These are phyloP conservation scores for Octomys mimax DNA, from an alignment of 2,797 vertebrate species.

Conservation along the genomic window DNA sequence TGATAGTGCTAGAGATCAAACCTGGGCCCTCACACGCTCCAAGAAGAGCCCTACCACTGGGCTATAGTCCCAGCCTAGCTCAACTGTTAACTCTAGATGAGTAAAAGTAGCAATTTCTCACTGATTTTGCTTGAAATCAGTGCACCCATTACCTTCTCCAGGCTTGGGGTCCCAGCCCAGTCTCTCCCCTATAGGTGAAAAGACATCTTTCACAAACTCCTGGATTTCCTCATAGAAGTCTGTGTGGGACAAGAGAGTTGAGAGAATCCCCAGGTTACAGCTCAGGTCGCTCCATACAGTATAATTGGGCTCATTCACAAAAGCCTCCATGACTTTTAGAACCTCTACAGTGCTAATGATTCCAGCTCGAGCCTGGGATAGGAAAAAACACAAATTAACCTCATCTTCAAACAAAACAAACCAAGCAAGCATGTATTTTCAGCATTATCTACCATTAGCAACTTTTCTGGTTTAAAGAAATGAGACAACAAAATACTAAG, in stretches of 20 bases:
- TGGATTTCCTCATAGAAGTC: constrained; percentile 98
- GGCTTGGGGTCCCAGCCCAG: constrained; percentile 98
- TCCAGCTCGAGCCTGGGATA: constrained; percentile 95
- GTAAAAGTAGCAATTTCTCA: neutral
- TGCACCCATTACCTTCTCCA: constrained; percentile 93
- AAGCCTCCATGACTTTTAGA: constrained; percentile 99
- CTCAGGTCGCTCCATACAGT: constrained; percentile 99
- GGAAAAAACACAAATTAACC: constrained; percentile 82
- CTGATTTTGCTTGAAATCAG: constrained; percentile 29
- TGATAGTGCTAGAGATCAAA: neutral
- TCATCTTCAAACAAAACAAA: constrained; percentile 66
- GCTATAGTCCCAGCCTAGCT: neutral
- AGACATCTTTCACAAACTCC: constrained; percentile 96
- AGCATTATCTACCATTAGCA: constrained; percentile 58
- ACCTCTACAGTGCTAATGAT: constrained; percentile 99
- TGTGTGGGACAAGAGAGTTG: constrained; percentile 97
- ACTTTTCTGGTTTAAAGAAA: constrained; percentile 51
- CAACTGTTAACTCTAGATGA: neutral
- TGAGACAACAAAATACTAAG: neutral
- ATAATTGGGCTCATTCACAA: constrained; percentile 99
- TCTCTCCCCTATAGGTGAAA: constrained; percentile 96
- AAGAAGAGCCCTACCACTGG: neutral
- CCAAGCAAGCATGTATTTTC: constrained; percentile 52
- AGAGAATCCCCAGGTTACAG: constrained; percentile 98
- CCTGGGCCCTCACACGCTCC: neutral